Evolutionary conservation across 2,797 vertebrate genomes (phyloP).

Genomic region (Diceros bicornis): DNA sequence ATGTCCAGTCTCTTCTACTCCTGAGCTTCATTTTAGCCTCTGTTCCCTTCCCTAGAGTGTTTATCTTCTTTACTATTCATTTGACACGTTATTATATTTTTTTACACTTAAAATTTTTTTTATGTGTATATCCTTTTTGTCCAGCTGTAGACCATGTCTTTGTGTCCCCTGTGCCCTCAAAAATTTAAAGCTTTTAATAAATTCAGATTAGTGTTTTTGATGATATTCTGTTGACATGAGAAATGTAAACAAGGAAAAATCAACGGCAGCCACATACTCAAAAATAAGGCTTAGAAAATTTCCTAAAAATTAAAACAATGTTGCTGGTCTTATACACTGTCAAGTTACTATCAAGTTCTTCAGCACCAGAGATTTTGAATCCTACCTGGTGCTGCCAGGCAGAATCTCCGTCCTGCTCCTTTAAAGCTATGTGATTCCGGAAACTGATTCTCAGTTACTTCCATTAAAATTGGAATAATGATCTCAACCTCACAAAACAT

Average conservation of each 20-base stretch:
- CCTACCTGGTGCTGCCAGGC: background rate
- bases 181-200: slow-evolving; percentile 18
- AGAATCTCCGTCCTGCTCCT: background rate
- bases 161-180: background rate
- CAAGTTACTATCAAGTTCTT: background rate
- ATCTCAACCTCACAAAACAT: background rate
- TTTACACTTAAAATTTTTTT: background rate
- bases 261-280: background rate
- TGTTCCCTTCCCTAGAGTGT: background rate
- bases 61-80: background rate
- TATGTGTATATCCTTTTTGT: background rate
- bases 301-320: slow-evolving; percentile 26
- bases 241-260: background rate
- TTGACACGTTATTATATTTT: background rate
- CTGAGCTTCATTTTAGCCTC: background rate
- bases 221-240: background rate
- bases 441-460: background rate
- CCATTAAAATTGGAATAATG: slow-evolving; percentile 16
- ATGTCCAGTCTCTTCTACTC: background rate
- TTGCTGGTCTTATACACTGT: background rate
- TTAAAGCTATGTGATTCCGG: background rate
- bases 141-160: background rate
- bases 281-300: background rate
- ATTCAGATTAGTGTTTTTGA: background rate
- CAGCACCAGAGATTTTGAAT: background rate